phyloP scores from a whole-genome alignment of 2,113 vertebrate species.

The Brienomyrus longianalis region DNA sequence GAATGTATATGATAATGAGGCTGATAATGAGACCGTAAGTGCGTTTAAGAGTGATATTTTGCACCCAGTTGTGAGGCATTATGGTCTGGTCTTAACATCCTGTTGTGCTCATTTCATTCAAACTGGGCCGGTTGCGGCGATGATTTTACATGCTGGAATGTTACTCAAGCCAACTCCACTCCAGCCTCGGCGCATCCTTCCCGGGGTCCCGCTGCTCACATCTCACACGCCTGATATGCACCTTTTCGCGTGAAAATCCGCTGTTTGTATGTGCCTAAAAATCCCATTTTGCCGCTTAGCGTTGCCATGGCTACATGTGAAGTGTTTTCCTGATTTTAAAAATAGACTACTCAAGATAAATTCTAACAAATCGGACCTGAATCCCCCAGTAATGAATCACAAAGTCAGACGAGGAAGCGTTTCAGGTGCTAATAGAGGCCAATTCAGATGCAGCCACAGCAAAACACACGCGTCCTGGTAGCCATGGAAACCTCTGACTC shows the following conservation, averaged over 20 bases:
- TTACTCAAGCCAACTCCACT: not conserved
- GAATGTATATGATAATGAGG: not conserved
- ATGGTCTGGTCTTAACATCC: not conserved
- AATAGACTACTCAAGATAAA: constrained; percentile 20
- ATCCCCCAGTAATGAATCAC: constrained; percentile 12
- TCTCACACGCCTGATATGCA: not conserved
- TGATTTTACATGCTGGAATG: not conserved
- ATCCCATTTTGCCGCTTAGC: constrained; percentile 14
- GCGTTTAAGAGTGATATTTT: not conserved
- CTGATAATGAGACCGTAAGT: not conserved
- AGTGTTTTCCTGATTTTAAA: constrained; percentile 20
- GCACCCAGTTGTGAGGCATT: not conserved
- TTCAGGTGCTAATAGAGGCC: constrained; percentile 12
- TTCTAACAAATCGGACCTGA: constrained; percentile 14
- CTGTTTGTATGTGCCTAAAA: constrained; percentile 20
- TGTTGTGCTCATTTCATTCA: not conserved
- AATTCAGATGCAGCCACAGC: constrained; percentile 16
- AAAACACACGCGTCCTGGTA: constrained; percentile 13
- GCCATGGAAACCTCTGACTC: constrained; percentile 13
- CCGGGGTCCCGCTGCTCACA: not conserved
- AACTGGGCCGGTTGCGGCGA: not conserved
- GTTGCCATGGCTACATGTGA: constrained; percentile 47
- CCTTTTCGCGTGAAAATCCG: not conserved
- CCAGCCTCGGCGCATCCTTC: not conserved
- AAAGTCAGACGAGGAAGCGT: constrained; percentile 11